A percentile compares a stretch with the other conserved stretches of the same genome.
phyloP scores from a whole-genome alignment of 2,797 vertebrate species.

The Falco naumanni region DNA sequence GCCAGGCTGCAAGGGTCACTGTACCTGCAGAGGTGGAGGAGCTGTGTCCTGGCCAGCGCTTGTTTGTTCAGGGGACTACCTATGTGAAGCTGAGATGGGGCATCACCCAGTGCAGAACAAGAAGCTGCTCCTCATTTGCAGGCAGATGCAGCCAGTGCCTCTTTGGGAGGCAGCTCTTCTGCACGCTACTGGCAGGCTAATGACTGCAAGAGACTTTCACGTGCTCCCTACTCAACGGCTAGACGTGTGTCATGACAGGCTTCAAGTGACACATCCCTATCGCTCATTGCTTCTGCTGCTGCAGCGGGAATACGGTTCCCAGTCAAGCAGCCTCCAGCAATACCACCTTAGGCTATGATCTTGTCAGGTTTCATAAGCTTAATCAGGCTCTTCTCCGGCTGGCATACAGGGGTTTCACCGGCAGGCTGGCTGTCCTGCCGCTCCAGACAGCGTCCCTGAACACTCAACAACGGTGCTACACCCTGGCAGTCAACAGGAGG shows the following conservation, averaged over 20 bases:
- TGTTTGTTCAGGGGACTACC: background rate
- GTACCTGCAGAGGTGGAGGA: background rate
- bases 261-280: background rate
- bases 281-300: background rate
- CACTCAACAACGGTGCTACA: background rate
- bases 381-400: constrained; percentile 15
- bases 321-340: constrained; percentile 47
- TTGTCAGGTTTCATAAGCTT: constrained; percentile 56
- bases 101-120: background rate
- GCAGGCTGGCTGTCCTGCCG: background rate
- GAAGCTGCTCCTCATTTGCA: background rate
- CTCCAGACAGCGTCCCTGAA: background rate
- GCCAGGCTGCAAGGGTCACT: accelerated
- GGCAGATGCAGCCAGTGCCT: background rate
- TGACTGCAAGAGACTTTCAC: background rate
- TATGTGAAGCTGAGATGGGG: background rate
- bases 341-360: constrained; percentile 54
- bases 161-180: background rate
- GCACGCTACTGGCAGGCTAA: background rate
- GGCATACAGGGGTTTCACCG: background rate
- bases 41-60: background rate
- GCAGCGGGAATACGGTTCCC: background rate
- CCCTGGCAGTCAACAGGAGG: background rate
- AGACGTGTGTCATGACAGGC: constrained; percentile 10
- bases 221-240: background rate